Base-by-base conservation (phyloP, 2,797 vertebrate genomes). In the Malurus splendens region DNA sequence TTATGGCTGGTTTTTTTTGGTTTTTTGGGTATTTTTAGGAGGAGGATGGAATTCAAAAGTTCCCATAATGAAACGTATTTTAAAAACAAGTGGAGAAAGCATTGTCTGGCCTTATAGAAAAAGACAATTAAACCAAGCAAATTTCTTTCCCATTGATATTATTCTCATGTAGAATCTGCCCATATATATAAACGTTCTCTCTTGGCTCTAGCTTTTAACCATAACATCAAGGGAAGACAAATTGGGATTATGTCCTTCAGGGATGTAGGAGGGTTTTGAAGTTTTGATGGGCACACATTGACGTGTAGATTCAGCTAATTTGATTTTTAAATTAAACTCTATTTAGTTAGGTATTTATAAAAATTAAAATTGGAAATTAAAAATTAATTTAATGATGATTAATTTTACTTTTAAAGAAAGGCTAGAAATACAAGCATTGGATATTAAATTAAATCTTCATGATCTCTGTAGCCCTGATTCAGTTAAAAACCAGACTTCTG, bases 341-440 rank as follows among this genome's bases (percentile, higher is more conserved):
- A 54, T 89, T 92, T 81, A 76, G 65, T 82, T 66, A 80, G 14
- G 38, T 50, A 39, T 89, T 87, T 83, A 70, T 87, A 90, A 89
- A 92, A 93, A 82, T 30, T 87, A 70, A 82, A 82, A 89, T 81
- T 77, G 7, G 59, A 82, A 82, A 90, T 90, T 80, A 74, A 90
- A 90, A 87, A 74, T 82, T 93, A 60, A 90, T 87, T 87, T 85
- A 0, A 44, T 65, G 0, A 65, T 86, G 3, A 90, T 73, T 73
- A 28, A 88, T 86, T 73, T 74, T 25, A 47, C 24, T 70, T 66
- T 66, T 73, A 66, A 86, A 79, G 18, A 61, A 88, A 79, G 24
- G 7, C 10, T 73, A 66, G 67, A 66, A 94, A 83, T 12, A 66
- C 36, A 38, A 84, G 14, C 24, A 59, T 23, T 82, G n/a, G 23